phyloP scores from a whole-genome alignment of 1,140 invertebrate genomes.

The Epicauta chinensis region DNA sequence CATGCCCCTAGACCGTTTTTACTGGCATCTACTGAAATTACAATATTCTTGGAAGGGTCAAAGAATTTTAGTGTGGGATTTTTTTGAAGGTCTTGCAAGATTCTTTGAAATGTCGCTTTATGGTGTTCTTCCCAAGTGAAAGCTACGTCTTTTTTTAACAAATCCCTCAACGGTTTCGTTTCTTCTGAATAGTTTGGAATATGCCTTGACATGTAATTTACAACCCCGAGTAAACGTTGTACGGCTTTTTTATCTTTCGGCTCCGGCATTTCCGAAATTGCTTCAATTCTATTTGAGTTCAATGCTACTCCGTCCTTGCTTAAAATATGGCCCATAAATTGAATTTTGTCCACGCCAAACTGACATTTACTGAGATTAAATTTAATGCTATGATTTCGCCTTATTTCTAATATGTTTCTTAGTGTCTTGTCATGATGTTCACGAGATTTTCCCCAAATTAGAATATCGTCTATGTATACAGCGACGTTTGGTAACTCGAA shows the following conservation, averaged over 20 bases:
- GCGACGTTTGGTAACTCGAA: too few species aligned
- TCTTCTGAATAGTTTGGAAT: constrained; percentile 35
- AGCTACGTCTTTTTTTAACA: constrained; percentile 26
- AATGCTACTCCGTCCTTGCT: too few species aligned
- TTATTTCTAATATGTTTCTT: too few species aligned
- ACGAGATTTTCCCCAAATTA: too few species aligned
- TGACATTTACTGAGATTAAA: too few species aligned
- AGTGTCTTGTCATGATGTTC: too few species aligned
- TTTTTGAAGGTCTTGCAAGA: constrained; percentile 27
- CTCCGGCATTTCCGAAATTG: constrained; percentile 25
- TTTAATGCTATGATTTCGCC: too few species aligned
- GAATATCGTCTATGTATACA: too few species aligned
- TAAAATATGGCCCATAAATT: too few species aligned
- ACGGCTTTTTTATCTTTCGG: constrained; percentile 36
- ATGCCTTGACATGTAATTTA: constrained; percentile 41
- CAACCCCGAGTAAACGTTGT: constrained; percentile 39
- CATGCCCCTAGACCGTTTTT: constrained; percentile 34
- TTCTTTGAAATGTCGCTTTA: constrained; percentile 20
- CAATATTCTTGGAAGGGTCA: constrained; percentile 26
- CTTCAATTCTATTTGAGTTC: constrained; percentile 19
- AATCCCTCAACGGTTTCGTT: constrained; percentile 25
- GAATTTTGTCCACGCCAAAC: too few species aligned
- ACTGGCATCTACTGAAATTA: constrained; percentile 33
- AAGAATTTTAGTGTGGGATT: constrained; percentile 28
- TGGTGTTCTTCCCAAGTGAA: constrained; percentile 27